Conservation (phyloP, 2,888 invertebrate genomes). For the Halictus quadricinctus region DNA sequence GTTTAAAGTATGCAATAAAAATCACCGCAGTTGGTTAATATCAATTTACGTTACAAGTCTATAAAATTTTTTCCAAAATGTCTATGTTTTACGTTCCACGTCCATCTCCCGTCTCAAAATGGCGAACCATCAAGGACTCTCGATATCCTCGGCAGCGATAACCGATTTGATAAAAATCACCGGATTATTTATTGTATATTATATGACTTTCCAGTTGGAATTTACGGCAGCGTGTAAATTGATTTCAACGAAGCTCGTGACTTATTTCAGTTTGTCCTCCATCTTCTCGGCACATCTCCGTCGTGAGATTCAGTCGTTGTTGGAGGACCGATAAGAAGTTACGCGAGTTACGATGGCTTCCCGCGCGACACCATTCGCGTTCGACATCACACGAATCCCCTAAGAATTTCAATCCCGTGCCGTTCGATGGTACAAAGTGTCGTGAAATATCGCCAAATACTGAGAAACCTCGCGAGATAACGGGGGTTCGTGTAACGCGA, state of each 20-base stretch:
- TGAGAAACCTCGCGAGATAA: conserved; percentile 22
- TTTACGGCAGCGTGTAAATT: not conserved
- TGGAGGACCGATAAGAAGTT: conserved; percentile 15
- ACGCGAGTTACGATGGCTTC: conserved; percentile 7
- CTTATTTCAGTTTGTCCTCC: not conserved
- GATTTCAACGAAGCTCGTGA: not conserved
- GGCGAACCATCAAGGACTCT: not conserved
- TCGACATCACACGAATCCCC: not conserved
- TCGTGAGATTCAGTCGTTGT: not conserved
- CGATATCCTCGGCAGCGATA: not conserved
- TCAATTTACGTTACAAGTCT: too few species aligned
- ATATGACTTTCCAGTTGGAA: not conserved
- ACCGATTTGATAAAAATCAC: not conserved
- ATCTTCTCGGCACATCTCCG: not conserved
- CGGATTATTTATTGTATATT: not conserved
- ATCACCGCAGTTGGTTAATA: too few species aligned
- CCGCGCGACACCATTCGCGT: not conserved
- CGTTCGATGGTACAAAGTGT: not conserved
- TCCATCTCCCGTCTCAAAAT: not conserved
- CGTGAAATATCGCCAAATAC: conserved; percentile 4
- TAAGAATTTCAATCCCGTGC: not conserved
- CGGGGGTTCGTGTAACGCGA: conserved; percentile 30
- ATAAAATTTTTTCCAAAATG: too few species aligned
- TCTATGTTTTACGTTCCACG: too few species aligned
- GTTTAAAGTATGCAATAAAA: too few species aligned